Base-by-base conservation (phyloP, 2,113 vertebrate species). In the Petrocephalus microphthalmus region DNA sequence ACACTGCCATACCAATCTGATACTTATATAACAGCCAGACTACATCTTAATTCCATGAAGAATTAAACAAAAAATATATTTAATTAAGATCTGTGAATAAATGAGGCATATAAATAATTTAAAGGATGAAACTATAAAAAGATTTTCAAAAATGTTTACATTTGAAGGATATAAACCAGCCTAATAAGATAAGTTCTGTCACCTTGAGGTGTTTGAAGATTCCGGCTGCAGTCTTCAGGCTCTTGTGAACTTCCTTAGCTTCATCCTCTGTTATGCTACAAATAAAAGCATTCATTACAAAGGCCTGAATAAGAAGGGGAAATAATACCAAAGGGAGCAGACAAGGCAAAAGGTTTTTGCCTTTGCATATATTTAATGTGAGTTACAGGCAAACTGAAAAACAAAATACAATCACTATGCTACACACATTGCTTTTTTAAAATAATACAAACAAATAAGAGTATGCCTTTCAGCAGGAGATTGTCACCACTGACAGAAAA, bases 191-290 rank as follows among this genome's bases (percentile, higher is more conserved):
- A 0, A 45, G 20, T n/a, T 45, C 22, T 49, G 42, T 92, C 94
- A 99, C 98, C 98, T 99, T 99, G 54, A 99, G 95, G 92, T 96
- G 96, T 93, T 97, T 99, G 94, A 99, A 99, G 92, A 98, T 97
- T 60, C 98, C 98, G 90, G 98, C 98, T 89, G 98, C 97, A 92
- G 94, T 95, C 93, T 98, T 99, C 91, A 99, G 92, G 93, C 97
- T 99, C 89, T 96, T 96, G 91, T 99, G 98, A 89, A 99, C 98
- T 0, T 98, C 97, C 95, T 99, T 99, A 3, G 98, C 98, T 94
- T 99, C 98, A 52, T 96, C 94, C 93, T 99, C 98, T 86, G 97
- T 97, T 93, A 99, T 92, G 91, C 98, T 99, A 88, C 89, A 90
- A 89, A 49, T 90, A 20, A 33, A 91, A 91, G 88, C 19, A 87